A percentile compares a stretch with the other conserved stretches of the same genome.
Conservation (phyloP, 2,888 invertebrate genomes). For the Protonemura montana region DNA sequence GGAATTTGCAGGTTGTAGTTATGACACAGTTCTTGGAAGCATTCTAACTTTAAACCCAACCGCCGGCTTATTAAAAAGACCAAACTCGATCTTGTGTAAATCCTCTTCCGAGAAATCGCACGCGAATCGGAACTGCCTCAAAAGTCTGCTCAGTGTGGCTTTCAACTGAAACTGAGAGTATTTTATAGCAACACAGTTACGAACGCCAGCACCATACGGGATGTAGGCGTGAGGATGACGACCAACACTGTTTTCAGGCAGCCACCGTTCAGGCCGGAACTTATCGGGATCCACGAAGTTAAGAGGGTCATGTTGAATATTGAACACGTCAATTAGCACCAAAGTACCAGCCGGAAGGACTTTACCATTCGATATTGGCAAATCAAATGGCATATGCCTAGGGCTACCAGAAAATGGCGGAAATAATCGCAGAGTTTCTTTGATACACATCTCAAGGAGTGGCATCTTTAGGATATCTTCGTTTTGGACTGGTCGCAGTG, state of each 20-base stretch:
- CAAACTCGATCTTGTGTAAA: background rate
- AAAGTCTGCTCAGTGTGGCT: slow-evolving; percentile 47
- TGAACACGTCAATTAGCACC: slow-evolving; percentile 45
- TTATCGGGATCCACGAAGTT: slow-evolving; percentile 46
- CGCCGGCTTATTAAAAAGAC: background rate
- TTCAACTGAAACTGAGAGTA: slow-evolving; percentile 50
- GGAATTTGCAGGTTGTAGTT: too few species aligned
- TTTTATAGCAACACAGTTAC: slow-evolving; percentile 50
- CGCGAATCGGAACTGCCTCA: slow-evolving; percentile 42
- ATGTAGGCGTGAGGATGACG: slow-evolving; percentile 49
- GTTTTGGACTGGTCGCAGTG: slow-evolving; percentile 35
- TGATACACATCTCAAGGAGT: slow-evolving; percentile 50
- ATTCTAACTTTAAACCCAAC: background rate
- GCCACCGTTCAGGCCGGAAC: slow-evolving; percentile 50
- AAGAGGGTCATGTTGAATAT: slow-evolving; percentile 45
- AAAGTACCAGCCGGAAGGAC: slow-evolving; percentile 42
- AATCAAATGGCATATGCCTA: slow-evolving; percentile 42
- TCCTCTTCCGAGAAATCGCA: background rate
- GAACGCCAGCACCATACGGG: slow-evolving; percentile 49
- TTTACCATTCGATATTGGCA: slow-evolving; percentile 35
- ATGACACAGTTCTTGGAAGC: background rate
- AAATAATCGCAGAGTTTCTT: slow-evolving; percentile 49
- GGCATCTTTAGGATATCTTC: slow-evolving; percentile 49
- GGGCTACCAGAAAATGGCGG: slow-evolving; percentile 47
- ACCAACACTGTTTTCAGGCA: slow-evolving; percentile 46